Evolutionary conservation across 1,140 invertebrate species (phyloP), one percentile per base, ranked within the genome.

Genomic region (Probaryconus sp.): DNA sequence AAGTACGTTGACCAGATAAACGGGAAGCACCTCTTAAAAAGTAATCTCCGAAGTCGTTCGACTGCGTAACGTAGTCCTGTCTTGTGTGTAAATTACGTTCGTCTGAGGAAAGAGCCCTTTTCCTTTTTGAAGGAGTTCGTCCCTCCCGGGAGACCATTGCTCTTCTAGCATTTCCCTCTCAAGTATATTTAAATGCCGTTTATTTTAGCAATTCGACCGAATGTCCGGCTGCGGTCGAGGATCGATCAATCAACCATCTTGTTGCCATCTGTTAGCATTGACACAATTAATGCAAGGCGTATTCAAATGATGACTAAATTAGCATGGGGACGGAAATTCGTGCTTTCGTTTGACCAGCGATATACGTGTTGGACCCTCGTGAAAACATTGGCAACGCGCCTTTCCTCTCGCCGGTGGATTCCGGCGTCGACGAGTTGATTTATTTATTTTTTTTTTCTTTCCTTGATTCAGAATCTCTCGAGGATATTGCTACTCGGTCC

Each of bases 101-200:
- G 47, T 77, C 79, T 72, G 55, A 42, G 71, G 48, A 70, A 64
- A 69, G 58, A 68, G 76, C 76, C 69, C 73, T 76, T 78, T 74
- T 76, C n/a, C 79, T 77, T 21, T 58, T 60, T 43, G 53, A 26
- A 43, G 53, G 37, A 58, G 77, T 63, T 58, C 80, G 77, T 79
- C 64, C 74, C 60, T 81, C 82, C 79, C 77, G 38, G 9, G 79
- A 65, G 80, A 78, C 79, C 61, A 79, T 83, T 68, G 43, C 33
- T 83, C 77, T 82, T 76, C 65, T 68, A 14, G 18, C 31, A 45
- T 70, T 77, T 72, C 45, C 45, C 60, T 38, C 7, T 42, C 11
- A 69, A 63, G 65, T n/a, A n/a, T 77, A 83, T 83, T 81, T 78
- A 82, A 83, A 82, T 83, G 77, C 45, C 69, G 56, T 82, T 82